Base-by-base conservation (phyloP, 2,113 vertebrate species). In the Rousettus leschenaultii region DNA sequence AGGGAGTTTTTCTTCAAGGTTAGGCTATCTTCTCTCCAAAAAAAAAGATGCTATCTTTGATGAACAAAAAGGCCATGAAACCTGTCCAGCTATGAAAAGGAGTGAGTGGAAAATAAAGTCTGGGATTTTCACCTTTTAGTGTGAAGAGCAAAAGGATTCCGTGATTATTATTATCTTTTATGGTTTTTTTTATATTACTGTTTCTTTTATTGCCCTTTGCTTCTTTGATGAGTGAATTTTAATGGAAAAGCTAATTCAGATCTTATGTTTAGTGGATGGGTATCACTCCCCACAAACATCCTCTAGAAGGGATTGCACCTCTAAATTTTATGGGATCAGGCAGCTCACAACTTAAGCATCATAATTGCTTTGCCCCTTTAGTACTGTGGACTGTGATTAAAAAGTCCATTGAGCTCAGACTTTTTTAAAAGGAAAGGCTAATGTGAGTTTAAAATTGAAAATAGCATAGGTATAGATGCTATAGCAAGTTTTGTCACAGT, bases 401-500 rank as follows among this genome's bases (percentile, higher is more conserved):
- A 97, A 95, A 38, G 89, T 8, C 61, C 92, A 55, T 97, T 70
- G 97, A 97, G 86, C 70, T 75, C 55, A 19, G 86, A 70, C 92
- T 97, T 93, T 0, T 10, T 82, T 73, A 43, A 48, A 87, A 92
- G 24, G 33, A 97, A 96, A 1, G 38, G 87, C 93, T 97, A 73
- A 10, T 40, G 91, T 55, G 91, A 24, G 22, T 63, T 87, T 87
- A 95, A 73, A 96, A 97, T 28, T 79, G 97, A 96, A 96, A 95
- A 95, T 66, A 51, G 59, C 68, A 4, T 48, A 91, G 74, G 70
- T 53, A 6, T 28, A 0, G 61, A 89, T 4, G 4, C 68, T 55
- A 1, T 91, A 95, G 98, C 89, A 91, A 26, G 90, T 86, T 82
- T 96, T 96, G 96, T 97, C 95, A 80, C 43, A 13, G 7, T 75